phyloP scores from a whole-genome alignment of 2,113 vertebrate genomes.

The Puma concolor region DNA sequence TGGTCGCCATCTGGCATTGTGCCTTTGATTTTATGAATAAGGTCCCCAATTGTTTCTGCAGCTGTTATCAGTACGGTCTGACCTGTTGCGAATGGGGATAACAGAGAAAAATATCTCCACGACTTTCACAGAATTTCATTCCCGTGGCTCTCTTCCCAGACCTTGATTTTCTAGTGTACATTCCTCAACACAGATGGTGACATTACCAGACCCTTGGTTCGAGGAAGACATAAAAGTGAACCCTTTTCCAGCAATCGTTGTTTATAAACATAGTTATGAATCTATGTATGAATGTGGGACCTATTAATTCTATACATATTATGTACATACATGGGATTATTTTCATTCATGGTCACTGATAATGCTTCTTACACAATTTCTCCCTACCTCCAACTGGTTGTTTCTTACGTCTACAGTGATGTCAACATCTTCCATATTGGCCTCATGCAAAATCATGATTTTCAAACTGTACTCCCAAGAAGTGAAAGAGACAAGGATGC shows the following conservation, averaged over 20 bases:
- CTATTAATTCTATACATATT: background rate
- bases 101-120: background rate
- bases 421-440: background rate
- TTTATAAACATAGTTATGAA: background rate
- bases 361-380: background rate
- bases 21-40: slow-evolving; percentile 76
- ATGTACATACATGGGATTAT: background rate
- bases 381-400: background rate
- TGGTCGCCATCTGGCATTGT: slow-evolving; percentile 72
- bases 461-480: background rate
- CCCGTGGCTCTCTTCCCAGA: background rate
- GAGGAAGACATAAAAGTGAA: slow-evolving; percentile 37
- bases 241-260: slow-evolving; percentile 20
- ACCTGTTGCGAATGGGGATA: slow-evolving; percentile 66
- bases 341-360: background rate
- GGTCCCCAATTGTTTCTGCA: slow-evolving; percentile 68
- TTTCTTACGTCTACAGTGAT: background rate
- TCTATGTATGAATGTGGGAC: background rate
- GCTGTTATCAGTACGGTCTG: slow-evolving; percentile 54
- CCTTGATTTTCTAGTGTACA: background rate
- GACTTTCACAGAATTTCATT: background rate
- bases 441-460: background rate
- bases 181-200: slow-evolving; percentile 27
- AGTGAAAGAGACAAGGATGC: background rate
- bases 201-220: slow-evolving; percentile 44